These are phyloP conservation scores for Cantharis rustica DNA, from an alignment of 2,888 invertebrate species.

Conservation along the genomic window DNA sequence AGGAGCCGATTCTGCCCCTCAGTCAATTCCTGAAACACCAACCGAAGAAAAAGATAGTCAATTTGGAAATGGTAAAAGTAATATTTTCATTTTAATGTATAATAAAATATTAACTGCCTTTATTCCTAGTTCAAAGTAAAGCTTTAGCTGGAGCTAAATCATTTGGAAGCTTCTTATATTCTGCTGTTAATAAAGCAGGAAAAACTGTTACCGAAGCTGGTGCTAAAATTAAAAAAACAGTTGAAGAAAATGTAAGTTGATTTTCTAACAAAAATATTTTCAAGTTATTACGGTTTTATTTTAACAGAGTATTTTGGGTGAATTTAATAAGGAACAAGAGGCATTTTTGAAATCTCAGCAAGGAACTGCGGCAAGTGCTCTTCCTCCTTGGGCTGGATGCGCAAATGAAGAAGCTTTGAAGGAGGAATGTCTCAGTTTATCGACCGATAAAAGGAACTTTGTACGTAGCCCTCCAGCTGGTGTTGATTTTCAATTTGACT, in stretches of 20 bases:
- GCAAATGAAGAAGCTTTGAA: slow-evolving; percentile 93
- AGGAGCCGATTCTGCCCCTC: slow-evolving; percentile 87
- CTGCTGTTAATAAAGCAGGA: slow-evolving; percentile 95
- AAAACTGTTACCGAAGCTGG: slow-evolving; percentile 89
- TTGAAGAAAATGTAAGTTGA: slow-evolving; percentile 89
- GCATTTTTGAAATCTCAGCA: slow-evolving; percentile 91
- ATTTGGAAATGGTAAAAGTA: slow-evolving; percentile 71
- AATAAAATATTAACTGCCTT: slow-evolving; percentile 43
- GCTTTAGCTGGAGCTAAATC: slow-evolving; percentile 89
- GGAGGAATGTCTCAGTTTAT: slow-evolving; percentile 93
- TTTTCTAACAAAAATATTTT: background rate
- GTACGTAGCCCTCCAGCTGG: slow-evolving; percentile 95
- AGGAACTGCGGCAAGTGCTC: slow-evolving; percentile 69
- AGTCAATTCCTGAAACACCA: slow-evolving; percentile 77
- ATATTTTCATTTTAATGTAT: slow-evolving; percentile 28
- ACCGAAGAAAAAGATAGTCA: slow-evolving; percentile 80
- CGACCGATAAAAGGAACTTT: slow-evolving; percentile 95
- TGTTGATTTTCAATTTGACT: slow-evolving; percentile 94
- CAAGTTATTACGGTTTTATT: background rate
- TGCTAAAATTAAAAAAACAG: slow-evolving; percentile 92
- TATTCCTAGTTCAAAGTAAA: slow-evolving; percentile 78
- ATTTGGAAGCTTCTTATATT: slow-evolving; percentile 90
- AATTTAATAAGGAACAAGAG: slow-evolving; percentile 96
- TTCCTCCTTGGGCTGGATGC: slow-evolving; percentile 94
- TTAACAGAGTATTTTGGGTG: slow-evolving; percentile 87